Conservation (phyloP, 2,888 invertebrate genomes). For the Euphydryas editha region DNA sequence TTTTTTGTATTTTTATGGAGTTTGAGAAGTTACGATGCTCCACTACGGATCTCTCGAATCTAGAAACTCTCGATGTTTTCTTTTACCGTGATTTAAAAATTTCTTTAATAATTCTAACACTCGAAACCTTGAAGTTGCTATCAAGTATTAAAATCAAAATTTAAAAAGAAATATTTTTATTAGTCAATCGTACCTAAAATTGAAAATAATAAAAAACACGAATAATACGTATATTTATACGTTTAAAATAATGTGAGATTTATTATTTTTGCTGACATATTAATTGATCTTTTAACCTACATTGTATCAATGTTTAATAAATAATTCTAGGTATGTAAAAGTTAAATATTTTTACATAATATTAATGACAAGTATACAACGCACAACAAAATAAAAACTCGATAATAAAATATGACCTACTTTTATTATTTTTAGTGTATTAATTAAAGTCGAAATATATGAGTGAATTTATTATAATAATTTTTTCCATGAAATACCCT, state of each 20-base stretch:
- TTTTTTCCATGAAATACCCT: conserved; percentile 4
- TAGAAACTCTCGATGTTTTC: no score
- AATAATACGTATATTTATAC: no score
- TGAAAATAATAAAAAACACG: no score
- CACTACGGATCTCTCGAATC: no score
- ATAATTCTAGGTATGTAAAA: not conserved
- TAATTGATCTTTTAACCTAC: not conserved
- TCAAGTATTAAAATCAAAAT: no score
- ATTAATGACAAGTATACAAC: not conserved
- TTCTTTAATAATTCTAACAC: no score
- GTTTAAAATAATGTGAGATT: not conserved
- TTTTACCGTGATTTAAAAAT: no score
- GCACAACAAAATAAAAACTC: not conserved
- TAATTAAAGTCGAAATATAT: conserved; percentile 2
- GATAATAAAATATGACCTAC: not conserved
- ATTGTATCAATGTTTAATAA: not conserved
- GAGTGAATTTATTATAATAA: conserved; percentile 7
- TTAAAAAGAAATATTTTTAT: no score
- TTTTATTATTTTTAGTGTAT: conserved; percentile 1
- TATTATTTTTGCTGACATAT: not conserved
- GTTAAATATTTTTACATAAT: not conserved
- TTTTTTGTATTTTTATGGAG: no score
- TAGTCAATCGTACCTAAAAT: no score
- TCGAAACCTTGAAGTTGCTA: no score
- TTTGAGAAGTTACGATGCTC: no score